phyloP scores from a whole-genome alignment of 1,140 invertebrate species.

The Drosophila eugracilis region DNA sequence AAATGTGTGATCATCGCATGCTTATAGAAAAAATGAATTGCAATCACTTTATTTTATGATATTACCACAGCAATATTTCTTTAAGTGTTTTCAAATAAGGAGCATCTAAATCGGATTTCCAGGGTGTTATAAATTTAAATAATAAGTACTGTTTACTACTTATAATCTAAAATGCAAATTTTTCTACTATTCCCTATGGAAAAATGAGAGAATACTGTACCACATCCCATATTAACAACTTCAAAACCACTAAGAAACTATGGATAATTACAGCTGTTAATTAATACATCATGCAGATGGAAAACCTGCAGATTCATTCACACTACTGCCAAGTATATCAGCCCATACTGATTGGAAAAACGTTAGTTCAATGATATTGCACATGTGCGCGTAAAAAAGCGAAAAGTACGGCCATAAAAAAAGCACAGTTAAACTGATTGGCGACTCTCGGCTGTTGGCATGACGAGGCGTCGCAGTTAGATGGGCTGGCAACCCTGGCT shows the following conservation, averaged over 20 bases:
- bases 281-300: conserved; percentile 5
- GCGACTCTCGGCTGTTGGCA: conserved; percentile 20
- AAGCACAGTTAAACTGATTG: conserved; percentile 52
- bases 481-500: conserved; percentile 30
- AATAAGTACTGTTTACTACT: too few relatives aligned
- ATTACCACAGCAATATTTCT: too few relatives aligned
- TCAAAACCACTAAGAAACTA: conserved; percentile 1
- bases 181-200: not conserved
- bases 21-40: too few relatives aligned
- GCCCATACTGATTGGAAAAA: conserved; percentile 33
- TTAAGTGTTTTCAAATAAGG: too few relatives aligned
- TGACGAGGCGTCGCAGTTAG: conserved; percentile 8
- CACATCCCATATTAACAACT: not conserved
- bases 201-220: not conserved
- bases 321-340: conserved; percentile 29
- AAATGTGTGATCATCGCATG: not conserved
- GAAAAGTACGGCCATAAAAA: conserved; percentile 41
- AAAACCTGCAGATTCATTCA: conserved; percentile 34
- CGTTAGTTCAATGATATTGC: conserved; percentile 45
- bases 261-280: conserved; percentile 5
- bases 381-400: conserved; percentile 33
- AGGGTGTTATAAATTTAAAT: not conserved
- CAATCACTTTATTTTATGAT: too few relatives aligned
- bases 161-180: not conserved
- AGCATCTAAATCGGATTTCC: too few relatives aligned